Percentiles rank a stretch among this genome's conserved stretches.
Evolutionary conservation across 2,113 vertebrate species (phyloP).

Genomic region (Rhinolophus sinicus): DNA sequence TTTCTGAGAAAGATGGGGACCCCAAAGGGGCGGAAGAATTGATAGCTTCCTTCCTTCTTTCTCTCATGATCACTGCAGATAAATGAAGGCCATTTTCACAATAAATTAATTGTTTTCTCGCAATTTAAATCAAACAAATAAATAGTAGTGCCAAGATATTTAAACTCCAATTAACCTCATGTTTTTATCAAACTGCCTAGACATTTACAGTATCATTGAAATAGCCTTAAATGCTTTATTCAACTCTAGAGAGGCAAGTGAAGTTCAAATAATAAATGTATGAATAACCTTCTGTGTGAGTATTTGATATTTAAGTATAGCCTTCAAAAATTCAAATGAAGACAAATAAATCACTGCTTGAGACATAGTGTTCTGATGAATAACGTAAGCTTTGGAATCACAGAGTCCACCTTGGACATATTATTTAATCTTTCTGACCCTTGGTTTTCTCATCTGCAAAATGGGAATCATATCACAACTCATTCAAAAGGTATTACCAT

Average conservation of each 20-base stretch:
- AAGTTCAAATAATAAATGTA: constrained; percentile 47
- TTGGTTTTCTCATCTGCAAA: not conserved
- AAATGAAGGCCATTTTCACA: not conserved
- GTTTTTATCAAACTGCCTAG: not conserved
- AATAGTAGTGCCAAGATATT: not conserved
- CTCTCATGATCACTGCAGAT: not conserved
- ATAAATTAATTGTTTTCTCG: not conserved
- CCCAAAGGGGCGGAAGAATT: not conserved
- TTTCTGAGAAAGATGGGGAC: not conserved
- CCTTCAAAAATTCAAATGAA: constrained; percentile 20
- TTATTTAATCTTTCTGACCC: not conserved
- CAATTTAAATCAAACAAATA: constrained; percentile 38
- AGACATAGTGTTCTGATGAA: not conserved
- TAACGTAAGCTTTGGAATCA: constrained; percentile 2
- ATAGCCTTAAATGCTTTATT: not conserved
- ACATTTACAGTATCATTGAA: constrained; percentile 16
- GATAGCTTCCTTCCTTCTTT: constrained; percentile 2
- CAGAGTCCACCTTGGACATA: not conserved
- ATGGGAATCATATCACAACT: not conserved
- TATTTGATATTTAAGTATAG: constrained; percentile 35
- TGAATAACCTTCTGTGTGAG: not conserved
- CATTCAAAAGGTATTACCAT: not conserved
- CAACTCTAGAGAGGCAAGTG: not conserved
- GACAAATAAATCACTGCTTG: constrained; percentile 16
- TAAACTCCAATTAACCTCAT: constrained; percentile 26